phyloP scores from a whole-genome alignment of 2,797 vertebrate genomes.

The Molossus alvarezi region DNA sequence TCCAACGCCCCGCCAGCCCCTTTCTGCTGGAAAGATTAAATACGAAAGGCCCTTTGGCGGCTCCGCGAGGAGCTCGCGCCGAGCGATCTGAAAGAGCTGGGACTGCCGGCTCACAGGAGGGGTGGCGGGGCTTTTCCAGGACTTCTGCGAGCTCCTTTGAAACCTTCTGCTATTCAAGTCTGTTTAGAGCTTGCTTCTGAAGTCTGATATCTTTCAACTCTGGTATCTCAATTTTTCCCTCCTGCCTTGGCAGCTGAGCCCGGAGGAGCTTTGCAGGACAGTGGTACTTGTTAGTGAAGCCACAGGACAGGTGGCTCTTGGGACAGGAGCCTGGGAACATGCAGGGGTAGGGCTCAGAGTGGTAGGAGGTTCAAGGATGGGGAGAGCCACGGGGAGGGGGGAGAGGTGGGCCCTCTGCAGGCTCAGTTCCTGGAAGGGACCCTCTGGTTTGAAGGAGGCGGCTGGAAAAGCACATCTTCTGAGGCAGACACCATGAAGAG shows the following conservation, averaged over 20 bases:
- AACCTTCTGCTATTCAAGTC: slow-evolving; percentile 74
- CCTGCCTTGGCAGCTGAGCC: slow-evolving; percentile 65
- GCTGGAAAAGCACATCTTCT: neutral
- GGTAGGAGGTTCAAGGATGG: neutral
- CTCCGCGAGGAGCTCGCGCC: neutral
- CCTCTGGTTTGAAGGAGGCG: neutral
- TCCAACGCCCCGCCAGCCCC: neutral
- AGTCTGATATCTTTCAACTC: slow-evolving; percentile 80
- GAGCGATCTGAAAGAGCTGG: slow-evolving; percentile 45
- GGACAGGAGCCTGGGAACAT: slow-evolving; percentile 35
- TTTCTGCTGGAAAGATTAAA: neutral
- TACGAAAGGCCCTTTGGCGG: slow-evolving; percentile 56
- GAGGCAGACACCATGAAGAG: neutral
- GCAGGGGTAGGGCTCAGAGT: neutral
- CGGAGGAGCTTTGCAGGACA: slow-evolving; percentile 71
- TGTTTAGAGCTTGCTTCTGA: slow-evolving; percentile 71
- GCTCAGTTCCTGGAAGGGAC: neutral
- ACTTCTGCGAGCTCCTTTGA: slow-evolving; percentile 79
- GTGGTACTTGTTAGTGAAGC: slow-evolving; percentile 81
- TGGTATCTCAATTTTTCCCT: slow-evolving; percentile 77
- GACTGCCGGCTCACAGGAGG: slow-evolving; percentile 39
- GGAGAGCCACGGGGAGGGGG: neutral
- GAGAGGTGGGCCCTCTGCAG: neutral
- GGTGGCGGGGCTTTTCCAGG: slow-evolving; percentile 53
- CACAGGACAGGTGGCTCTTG: slow-evolving; percentile 75